A percentile compares a stretch with the other conserved stretches of the same genome.
These are phyloP conservation scores for Acinonyx jubatus DNA, from an alignment of 2,113 vertebrate genomes.

Conservation along the genomic window DNA sequence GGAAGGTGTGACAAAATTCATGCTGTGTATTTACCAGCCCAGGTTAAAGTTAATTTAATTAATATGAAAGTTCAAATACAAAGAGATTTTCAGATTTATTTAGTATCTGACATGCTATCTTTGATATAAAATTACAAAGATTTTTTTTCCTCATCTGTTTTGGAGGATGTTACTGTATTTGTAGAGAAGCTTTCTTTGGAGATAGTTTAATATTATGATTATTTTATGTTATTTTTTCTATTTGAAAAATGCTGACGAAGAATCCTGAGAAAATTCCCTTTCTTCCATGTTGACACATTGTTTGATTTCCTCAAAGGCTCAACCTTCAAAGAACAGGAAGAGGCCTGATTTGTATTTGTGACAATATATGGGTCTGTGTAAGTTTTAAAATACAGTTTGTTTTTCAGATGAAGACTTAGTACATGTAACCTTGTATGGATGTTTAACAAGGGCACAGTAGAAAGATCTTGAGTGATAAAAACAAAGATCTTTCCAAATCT, in stretches of 20 bases:
- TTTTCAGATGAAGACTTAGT: slow-evolving; percentile 9
- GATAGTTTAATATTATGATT: neutral
- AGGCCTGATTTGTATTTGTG: neutral
- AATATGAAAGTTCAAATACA: slow-evolving; percentile 31
- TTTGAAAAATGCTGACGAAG: slow-evolving; percentile 1
- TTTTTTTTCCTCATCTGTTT: neutral
- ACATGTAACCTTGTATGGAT: neutral
- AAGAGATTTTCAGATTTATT: slow-evolving; percentile 1
- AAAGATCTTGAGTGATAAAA: neutral
- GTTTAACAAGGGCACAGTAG: neutral
- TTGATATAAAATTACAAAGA: slow-evolving; percentile 47
- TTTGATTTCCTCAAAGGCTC: neutral
- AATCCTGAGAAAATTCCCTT: neutral
- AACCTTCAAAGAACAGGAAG: neutral
- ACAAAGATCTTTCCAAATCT: neutral
- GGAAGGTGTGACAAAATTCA: neutral
- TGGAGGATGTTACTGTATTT: neutral
- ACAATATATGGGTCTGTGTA: neutral
- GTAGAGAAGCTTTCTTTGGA: neutral
- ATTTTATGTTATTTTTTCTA: neutral
- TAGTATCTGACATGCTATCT: neutral
- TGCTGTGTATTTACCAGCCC: neutral
- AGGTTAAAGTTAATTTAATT: neutral
- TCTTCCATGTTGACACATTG: neutral
- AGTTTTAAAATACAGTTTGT: neutral